phyloP scores from a whole-genome alignment of 1,140 invertebrate genomes.

The Ostrea edulis region DNA sequence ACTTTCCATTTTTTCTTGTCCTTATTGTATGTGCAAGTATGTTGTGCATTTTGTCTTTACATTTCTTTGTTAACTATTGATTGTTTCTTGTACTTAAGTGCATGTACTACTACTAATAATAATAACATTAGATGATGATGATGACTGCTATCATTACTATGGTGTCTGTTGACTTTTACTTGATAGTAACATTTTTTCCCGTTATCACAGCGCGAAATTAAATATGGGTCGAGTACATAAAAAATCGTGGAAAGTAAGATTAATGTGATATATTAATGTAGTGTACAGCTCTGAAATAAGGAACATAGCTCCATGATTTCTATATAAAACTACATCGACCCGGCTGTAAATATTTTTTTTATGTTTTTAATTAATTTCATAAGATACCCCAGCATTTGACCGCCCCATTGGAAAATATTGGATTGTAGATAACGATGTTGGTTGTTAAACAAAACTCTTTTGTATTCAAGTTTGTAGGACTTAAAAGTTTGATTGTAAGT shows the following conservation, averaged over 20 bases:
- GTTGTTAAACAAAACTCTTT: slow-evolving; percentile 30
- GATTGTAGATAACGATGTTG: slow-evolving; percentile 28
- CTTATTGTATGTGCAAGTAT: too few relatives aligned
- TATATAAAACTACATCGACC: neutral
- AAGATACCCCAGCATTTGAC: neutral
- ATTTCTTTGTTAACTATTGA: too few relatives aligned
- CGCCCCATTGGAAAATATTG: neutral
- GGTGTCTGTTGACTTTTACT: too few relatives aligned
- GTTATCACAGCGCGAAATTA: too few relatives aligned
- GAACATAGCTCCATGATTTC: neutral
- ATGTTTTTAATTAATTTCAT: slow-evolving; percentile 12
- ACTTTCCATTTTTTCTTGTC: too few relatives aligned
- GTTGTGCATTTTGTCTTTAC: too few relatives aligned
- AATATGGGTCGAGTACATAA: too few relatives aligned
- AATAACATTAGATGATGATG: too few relatives aligned
- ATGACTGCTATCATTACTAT: too few relatives aligned
- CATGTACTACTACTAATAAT: too few relatives aligned
- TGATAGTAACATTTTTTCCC: too few relatives aligned
- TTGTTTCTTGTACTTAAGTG: too few relatives aligned
- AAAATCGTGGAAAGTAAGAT: neutral
- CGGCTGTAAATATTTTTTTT: neutral
- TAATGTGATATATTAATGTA: neutral
- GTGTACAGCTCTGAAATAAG: neutral
- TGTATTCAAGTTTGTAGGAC: neutral
- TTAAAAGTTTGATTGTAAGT: neutral